Conservation (phyloP, 2,113 vertebrate genomes). For the Riparia riparia region DNA sequence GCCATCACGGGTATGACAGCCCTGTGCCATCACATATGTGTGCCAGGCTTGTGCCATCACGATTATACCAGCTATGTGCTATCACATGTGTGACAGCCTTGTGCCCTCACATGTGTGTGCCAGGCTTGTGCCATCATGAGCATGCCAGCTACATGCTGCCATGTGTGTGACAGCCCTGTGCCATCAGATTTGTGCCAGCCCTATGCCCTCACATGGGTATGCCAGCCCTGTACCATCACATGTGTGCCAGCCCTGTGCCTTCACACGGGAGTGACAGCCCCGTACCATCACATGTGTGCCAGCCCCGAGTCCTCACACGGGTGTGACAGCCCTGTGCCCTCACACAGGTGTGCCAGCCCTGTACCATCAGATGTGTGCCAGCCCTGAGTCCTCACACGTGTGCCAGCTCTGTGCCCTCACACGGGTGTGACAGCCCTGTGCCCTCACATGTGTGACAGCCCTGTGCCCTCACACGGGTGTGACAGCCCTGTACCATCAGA, state of each 20-base stretch:
- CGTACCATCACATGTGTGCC: no score
- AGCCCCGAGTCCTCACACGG: no score
- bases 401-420: no score
- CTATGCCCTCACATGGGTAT: neutral
- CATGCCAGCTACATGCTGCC: no score
- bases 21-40: neutral
- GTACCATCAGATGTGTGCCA: neutral
- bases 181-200: rapidly evolving
- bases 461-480: rapidly evolving
- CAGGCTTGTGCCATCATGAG: neutral
- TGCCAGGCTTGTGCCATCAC: neutral
- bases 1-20: rapidly evolving
- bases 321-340: neutral
- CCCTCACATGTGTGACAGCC: neutral
- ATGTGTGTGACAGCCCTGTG: neutral
- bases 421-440: rapidly evolving
- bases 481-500: neutral
- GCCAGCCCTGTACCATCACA: no score
- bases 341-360: neutral
- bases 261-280: no score
- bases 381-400: no score
- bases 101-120: neutral
- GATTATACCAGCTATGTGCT: no score
- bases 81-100: rapidly evolving
- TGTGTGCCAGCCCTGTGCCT: neutral